Conservation (phyloP, 1,140 invertebrate species). For the Psix sp. region DNA sequence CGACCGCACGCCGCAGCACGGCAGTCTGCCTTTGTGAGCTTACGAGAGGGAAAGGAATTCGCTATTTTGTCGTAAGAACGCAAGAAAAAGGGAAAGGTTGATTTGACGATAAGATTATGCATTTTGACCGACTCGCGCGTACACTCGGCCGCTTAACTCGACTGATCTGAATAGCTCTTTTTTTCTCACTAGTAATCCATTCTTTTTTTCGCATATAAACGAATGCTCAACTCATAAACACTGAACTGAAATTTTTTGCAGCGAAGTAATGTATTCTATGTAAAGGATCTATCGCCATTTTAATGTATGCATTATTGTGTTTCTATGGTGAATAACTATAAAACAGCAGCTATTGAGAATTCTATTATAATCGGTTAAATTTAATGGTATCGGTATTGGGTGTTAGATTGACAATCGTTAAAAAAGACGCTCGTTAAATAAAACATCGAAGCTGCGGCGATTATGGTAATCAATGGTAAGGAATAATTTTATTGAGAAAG, state of each 20-base stretch:
- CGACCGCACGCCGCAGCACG: conserved; percentile 30
- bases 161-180: conserved; percentile 49
- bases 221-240: conserved; percentile 30
- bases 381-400: too few species aligned
- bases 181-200: conserved; percentile 8
- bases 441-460: too few species aligned
- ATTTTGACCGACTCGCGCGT: conserved; percentile 63
- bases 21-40: conserved; percentile 57
- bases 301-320: conserved; percentile 17
- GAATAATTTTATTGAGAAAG: too few species aligned
- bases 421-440: too few species aligned
- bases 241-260: not conserved
- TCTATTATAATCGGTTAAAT: too few species aligned
- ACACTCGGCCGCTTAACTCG: conserved; percentile 38
- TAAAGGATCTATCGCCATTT: conserved; percentile 12
- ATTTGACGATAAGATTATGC: conserved; percentile 70
- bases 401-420: too few species aligned
- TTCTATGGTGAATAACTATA: conserved; percentile 12
- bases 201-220: conserved; percentile 34
- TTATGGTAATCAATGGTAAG: too few species aligned
- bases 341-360: conserved; percentile 37
- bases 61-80: conserved; percentile 72
- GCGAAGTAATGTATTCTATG: not conserved
- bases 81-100: conserved; percentile 71
- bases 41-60: conserved; percentile 74